Evolutionary conservation across 1,140 invertebrate genomes (phyloP).

Genomic region (Stegodyphus dumicola): DNA sequence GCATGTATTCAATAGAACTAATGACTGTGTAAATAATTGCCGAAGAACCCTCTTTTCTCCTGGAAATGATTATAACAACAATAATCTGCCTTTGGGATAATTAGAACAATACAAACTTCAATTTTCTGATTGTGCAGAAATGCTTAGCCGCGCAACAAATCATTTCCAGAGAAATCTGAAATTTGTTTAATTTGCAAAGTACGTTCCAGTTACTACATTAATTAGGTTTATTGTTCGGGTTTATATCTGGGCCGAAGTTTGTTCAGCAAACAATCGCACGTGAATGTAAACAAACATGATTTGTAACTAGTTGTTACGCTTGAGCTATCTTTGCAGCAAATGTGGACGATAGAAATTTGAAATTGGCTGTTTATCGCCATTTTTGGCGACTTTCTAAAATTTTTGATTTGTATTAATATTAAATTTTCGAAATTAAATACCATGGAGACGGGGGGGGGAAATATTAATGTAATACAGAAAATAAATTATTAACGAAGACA

Average conservation of each 20-base stretch:
- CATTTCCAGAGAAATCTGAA: conserved; percentile 51
- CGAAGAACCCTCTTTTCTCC: conserved; percentile 12
- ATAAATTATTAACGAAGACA: no score
- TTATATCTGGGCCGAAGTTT: conserved; percentile 44
- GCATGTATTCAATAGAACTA: conserved; percentile 34
- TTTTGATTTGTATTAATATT: no score
- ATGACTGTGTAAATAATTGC: conserved; percentile 56
- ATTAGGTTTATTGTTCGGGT: conserved; percentile 61
- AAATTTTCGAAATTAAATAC: no score
- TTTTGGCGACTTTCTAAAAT: no score
- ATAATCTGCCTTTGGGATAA: conserved; percentile 49
- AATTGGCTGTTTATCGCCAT: conserved; percentile 29
- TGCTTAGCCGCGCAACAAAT: conserved; percentile 24
- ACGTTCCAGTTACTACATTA: conserved; percentile 51
- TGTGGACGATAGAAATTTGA: background rate
- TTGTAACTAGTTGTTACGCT: conserved; percentile 58
- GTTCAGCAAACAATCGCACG: conserved; percentile 58
- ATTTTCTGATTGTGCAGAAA: conserved; percentile 41
- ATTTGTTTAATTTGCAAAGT: conserved; percentile 59
- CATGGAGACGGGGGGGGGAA: no score
- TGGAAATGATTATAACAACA: conserved; percentile 50
- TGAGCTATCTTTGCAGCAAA: conserved; percentile 50
- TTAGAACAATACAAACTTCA: conserved; percentile 55
- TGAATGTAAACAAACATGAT: conserved; percentile 60
- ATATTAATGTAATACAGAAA: no score